phyloP scores from a whole-genome alignment of 1,140 invertebrate genomes.

The Drosophila willistoni region DNA sequence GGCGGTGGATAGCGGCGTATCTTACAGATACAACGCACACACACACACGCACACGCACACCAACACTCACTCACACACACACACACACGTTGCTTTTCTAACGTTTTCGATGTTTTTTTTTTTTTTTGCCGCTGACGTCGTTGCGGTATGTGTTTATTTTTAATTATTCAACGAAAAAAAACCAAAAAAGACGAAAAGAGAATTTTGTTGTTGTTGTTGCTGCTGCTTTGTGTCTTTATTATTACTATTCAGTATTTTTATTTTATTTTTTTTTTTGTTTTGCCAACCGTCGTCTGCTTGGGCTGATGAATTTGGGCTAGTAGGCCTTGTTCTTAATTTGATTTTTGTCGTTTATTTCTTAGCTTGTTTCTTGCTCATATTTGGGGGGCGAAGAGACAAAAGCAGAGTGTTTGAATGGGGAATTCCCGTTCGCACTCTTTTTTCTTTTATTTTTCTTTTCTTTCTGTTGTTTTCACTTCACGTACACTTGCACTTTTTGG shows the following conservation, averaged over 20 bases:
- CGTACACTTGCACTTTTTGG: slow-evolving; percentile 53
- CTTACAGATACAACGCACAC: slow-evolving; percentile 68
- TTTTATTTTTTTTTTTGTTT: background rate
- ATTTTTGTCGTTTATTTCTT: slow-evolving; percentile 34
- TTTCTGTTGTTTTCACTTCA: slow-evolving; percentile 25
- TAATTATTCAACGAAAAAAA: slow-evolving; percentile 72
- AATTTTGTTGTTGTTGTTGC: slow-evolving; percentile 55
- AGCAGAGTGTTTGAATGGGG: background rate
- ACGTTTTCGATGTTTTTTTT: slow-evolving; percentile 16
- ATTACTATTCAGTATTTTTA: slow-evolving; percentile 2
- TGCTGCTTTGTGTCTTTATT: slow-evolving; percentile 13
- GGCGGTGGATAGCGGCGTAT: slow-evolving; percentile 47
- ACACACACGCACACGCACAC: slow-evolving; percentile 25
- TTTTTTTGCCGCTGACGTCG: slow-evolving; percentile 45
- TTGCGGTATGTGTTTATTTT: slow-evolving; percentile 68
- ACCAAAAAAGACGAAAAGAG: background rate
- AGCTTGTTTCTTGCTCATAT: background rate
- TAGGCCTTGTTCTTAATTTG: slow-evolving; percentile 79
- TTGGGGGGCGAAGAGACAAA: background rate
- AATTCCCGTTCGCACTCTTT: slow-evolving; percentile 3
- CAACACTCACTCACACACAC: slow-evolving; percentile 15
- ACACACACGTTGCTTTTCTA: slow-evolving; percentile 21
- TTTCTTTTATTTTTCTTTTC: slow-evolving; percentile 14
- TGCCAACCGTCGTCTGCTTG: slow-evolving; percentile 23
- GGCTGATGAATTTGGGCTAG: slow-evolving; percentile 67